These are phyloP conservation scores for Crypturellus undulatus DNA, from an alignment of 2,113 vertebrate genomes.

Conservation along the genomic window DNA sequence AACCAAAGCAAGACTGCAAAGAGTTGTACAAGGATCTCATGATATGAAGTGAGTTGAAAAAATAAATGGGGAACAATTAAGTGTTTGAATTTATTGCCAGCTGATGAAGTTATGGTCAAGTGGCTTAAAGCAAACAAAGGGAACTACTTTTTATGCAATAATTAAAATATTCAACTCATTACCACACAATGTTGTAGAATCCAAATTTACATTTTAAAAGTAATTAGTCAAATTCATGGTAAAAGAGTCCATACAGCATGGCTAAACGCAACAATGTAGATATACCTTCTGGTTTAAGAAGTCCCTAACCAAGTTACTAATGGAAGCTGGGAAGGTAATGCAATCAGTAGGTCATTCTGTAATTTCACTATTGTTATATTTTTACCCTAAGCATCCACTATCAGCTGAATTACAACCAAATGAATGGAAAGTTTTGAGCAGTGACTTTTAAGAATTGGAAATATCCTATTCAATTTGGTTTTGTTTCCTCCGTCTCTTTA, in stretches of 20 bases:
- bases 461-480: background rate
- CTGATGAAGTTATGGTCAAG: constrained; percentile 8
- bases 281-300: background rate
- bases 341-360: background rate
- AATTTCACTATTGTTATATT: background rate
- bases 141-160: constrained; percentile 18
- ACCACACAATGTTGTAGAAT: background rate
- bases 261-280: background rate
- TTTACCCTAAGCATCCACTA: background rate
- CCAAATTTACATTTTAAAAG: constrained; percentile 1
- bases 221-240: background rate
- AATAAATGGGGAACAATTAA: constrained; percentile 21
- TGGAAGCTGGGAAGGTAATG: background rate
- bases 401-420: background rate
- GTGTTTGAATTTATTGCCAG: constrained; percentile 2
- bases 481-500: background rate
- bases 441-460: background rate
- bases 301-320: background rate
- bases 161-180: constrained; percentile 1
- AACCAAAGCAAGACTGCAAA: background rate
- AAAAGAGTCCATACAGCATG: background rate
- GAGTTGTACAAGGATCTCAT: background rate
- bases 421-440: background rate
- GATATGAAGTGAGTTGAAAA: background rate
- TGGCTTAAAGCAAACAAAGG: constrained; percentile 4